phyloP scores from a whole-genome alignment of 2,888 invertebrate species.

The Drosophila testacea region DNA sequence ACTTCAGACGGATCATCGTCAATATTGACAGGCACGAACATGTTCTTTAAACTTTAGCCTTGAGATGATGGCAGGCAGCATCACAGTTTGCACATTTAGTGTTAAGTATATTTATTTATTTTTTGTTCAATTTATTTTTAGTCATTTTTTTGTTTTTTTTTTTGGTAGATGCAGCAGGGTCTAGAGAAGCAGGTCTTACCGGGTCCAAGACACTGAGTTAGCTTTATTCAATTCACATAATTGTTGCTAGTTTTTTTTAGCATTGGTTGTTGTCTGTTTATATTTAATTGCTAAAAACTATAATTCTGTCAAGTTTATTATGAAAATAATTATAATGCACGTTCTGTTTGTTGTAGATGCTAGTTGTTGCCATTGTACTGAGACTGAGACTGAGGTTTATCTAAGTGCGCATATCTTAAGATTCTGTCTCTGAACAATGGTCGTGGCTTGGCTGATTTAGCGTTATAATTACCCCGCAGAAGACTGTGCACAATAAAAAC shows the following conservation, averaged over 20 bases:
- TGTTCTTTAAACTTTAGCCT: slow-evolving; percentile 81
- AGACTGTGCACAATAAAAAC: slow-evolving; percentile 56
- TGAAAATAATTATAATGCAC: slow-evolving; percentile 80
- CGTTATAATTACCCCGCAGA: slow-evolving; percentile 76
- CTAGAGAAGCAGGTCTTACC: slow-evolving; percentile 62
- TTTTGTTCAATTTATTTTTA: slow-evolving; percentile 34
- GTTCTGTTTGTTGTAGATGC: slow-evolving; percentile 45
- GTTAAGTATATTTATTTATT: slow-evolving; percentile 51
- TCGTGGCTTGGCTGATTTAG: slow-evolving; percentile 73
- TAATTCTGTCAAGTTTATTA: slow-evolving; percentile 82
- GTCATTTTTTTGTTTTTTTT: slow-evolving; percentile 29
- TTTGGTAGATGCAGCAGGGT: slow-evolving; percentile 60
- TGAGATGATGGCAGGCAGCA: slow-evolving; percentile 57
- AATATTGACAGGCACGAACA: slow-evolving; percentile 77
- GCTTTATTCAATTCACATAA: slow-evolving; percentile 67
- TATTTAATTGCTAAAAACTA: slow-evolving; percentile 82
- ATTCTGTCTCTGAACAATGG: slow-evolving; percentile 69
- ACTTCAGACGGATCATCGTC: slow-evolving; percentile 67
- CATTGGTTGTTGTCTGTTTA: slow-evolving; percentile 58
- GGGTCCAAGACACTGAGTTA: slow-evolving; percentile 46
- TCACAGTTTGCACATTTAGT: slow-evolving; percentile 69
- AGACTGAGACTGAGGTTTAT: slow-evolving; percentile 56
- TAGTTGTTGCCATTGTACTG: slow-evolving; percentile 63
- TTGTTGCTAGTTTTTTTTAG: slow-evolving; percentile 62
- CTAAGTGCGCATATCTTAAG: slow-evolving; percentile 77